These are phyloP conservation scores for Cottoperca gobio DNA, from an alignment of 2,797 vertebrate species.

Conservation along the genomic window DNA sequence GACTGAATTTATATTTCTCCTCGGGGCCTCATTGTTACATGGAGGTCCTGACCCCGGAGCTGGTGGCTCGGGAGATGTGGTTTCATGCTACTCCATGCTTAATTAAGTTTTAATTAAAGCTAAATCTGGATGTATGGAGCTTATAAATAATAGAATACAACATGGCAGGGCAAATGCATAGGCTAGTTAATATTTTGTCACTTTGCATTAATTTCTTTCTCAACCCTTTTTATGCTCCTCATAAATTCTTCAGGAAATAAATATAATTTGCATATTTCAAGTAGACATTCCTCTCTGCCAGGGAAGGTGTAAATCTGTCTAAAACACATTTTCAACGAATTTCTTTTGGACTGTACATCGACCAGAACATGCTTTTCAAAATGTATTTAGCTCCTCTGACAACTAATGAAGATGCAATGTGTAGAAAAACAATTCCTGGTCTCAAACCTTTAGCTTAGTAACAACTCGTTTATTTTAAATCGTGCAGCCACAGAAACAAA, in stretches of 20 bases:
- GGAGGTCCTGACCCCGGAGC: constrained; percentile 46
- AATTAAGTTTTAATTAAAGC: constrained; percentile 30
- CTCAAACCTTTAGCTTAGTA: background rate
- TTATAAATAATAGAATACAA: constrained; percentile 20
- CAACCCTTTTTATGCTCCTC: background rate
- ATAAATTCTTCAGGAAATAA: background rate
- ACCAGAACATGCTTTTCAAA: background rate
- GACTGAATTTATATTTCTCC: background rate
- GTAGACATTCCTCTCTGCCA: background rate
- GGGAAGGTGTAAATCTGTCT: background rate
- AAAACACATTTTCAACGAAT: background rate
- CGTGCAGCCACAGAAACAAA: background rate
- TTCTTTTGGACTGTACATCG: background rate
- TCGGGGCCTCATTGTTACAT: constrained; percentile 28
- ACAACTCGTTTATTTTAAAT: background rate
- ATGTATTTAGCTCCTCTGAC: background rate
- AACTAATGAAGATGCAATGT: background rate
- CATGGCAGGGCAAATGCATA: background rate
- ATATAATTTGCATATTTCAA: background rate
- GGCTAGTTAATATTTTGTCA: background rate
- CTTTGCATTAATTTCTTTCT: background rate
- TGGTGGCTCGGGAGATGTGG: constrained; percentile 13
- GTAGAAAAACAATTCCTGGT: background rate
- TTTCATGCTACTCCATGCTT: constrained; percentile 37
- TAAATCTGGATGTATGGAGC: background rate